Base-by-base conservation (phyloP, 1,140 invertebrate species). In the Apis cerana region DNA sequence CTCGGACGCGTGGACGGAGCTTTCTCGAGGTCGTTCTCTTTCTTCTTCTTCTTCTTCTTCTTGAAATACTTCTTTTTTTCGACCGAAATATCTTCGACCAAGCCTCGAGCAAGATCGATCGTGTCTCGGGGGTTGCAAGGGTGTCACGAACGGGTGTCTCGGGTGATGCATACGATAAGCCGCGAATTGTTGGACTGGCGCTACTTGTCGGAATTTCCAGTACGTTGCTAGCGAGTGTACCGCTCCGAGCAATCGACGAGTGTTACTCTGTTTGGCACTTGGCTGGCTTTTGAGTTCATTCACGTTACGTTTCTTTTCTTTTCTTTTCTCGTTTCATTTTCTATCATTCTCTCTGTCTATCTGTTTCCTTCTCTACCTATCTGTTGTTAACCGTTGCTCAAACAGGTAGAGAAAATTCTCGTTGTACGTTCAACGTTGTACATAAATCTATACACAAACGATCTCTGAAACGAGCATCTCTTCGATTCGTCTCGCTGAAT, bases 141-240 rank as follows among this genome's bases (percentile, higher is more conserved):
- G 54, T 75, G 56, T 61, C 43, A 61, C 54, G 71, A 19, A 75
- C 21, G 23, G 43, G 54, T 67, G 52, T 81, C 62, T 52, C 70
- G 59, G 33, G 23, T 62, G 15, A 69, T 48, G 69, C 43, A 67
- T 52, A 54, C 43, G 61, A 65, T 54, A 43, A 64, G 27, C 17
- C 65, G 75, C 79, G 79, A 67, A 84, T 75, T 82, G 84, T 88
- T 89, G 84, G 87, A 89, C 72, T 80, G 87, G 87, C 87, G 87
- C 87, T 89, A 89, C 87, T 89, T 89, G 87, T 86, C 80, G 87
- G 62, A 74, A 83, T 58, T 85, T 48, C 71, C 48, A 69, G 27
- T 88, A 85, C 77, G 50, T 85, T 58, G 65, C 71, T 71, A 64
- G 72, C 64, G 50, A 77, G 54, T 85, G 77, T 23, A 74, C 69